Base-by-base conservation (phyloP, 2,888 invertebrate genomes). In the Amphipoea oculea region DNA sequence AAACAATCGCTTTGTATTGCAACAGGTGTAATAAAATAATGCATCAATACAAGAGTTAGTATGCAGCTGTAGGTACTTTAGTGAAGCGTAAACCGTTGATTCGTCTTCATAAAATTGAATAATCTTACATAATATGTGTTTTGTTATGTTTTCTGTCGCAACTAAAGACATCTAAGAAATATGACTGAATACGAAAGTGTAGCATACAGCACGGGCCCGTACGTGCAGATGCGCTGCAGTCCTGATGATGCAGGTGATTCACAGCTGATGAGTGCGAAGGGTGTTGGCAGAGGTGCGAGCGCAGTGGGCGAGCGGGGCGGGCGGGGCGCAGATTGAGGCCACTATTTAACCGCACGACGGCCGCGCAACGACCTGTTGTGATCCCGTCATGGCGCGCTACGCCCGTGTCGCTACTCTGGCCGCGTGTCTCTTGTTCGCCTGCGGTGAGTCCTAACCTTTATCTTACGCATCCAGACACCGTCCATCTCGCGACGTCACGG, bases 331-430 rank as follows among this genome's bases (percentile, higher is more conserved):
- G 95, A 96, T 97, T 96, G 96, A 96, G 96, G 97, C 96, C 96
- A 96, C 94, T 97, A 97, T 97, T 97, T 96, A 97, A 97, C 94
- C 94, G 95, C 95, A 94, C 95, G 94, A 93, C 95, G 93, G 95
- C 95, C 96, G 96, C 96, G 95, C 96, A 95, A 92, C 96, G 97
- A 97, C 97, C 97, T 97, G 97, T 97, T 97, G 97, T 97, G 97
- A 97, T 96, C 96, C 97, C 96, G 97, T 95, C 97, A 97, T 97
- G 97, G 97, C 97, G 97, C 97, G 96, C 95, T 95, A 95, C 97
- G 97, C 96, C 95, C 96, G 96, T 96, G 96, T 97, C 96, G 95
- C 96, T 96, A 94, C 96, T 95, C 95, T 97, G 95, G 96, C 96
- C 96, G 96, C 96, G 96, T 97, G 97, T 94, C 96, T 97, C 95